These are phyloP conservation scores for Trematomus bernacchii DNA, from an alignment of 2,797 vertebrate species.

Conservation along the genomic window DNA sequence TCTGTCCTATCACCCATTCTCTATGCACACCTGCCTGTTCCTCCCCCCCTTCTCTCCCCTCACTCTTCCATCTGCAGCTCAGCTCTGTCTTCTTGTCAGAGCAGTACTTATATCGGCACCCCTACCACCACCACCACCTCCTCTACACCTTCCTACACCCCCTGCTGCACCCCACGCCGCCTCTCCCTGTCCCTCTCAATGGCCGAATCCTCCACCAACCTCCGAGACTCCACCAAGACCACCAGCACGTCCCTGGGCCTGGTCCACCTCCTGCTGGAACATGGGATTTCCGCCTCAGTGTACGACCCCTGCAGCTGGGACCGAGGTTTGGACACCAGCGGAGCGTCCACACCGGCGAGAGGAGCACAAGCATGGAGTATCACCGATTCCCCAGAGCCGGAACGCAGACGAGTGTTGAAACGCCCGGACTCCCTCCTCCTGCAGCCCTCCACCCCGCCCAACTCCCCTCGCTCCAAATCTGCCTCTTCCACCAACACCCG, in stretches of 20 bases:
- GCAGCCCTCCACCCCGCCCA: constrained; percentile 89
- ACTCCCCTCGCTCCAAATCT: constrained; percentile 86
- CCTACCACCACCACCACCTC: constrained; percentile 82
- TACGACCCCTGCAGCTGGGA: constrained; percentile 95
- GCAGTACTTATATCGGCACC: constrained; percentile 47
- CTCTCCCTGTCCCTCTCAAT: constrained; percentile 94
- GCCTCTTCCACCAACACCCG: constrained; percentile 73
- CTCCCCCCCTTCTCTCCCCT: background rate
- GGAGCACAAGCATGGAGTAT: constrained; percentile 2
- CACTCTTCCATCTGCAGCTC: constrained; percentile 78
- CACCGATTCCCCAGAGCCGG: background rate
- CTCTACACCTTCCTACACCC: constrained; percentile 90
- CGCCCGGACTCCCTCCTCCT: constrained; percentile 65
- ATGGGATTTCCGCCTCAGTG: constrained; percentile 93
- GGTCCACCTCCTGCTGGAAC: constrained; percentile 93
- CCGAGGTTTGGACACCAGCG: constrained; percentile 79
- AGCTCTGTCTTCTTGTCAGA: constrained; percentile 73
- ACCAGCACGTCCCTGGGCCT: constrained; percentile 97
- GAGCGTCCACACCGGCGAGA: constrained; percentile 61
- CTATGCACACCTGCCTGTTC: background rate
- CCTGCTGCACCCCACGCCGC: constrained; percentile 94
- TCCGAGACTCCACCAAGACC: constrained; percentile 95
- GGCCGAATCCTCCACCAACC: constrained; percentile 95
- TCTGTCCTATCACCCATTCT: constrained; percentile 18
- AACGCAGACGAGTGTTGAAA: constrained; percentile 12